Evolutionary conservation across 2,888 invertebrate genomes (phyloP).

Genomic region (Cecidostiba fungosa): DNA sequence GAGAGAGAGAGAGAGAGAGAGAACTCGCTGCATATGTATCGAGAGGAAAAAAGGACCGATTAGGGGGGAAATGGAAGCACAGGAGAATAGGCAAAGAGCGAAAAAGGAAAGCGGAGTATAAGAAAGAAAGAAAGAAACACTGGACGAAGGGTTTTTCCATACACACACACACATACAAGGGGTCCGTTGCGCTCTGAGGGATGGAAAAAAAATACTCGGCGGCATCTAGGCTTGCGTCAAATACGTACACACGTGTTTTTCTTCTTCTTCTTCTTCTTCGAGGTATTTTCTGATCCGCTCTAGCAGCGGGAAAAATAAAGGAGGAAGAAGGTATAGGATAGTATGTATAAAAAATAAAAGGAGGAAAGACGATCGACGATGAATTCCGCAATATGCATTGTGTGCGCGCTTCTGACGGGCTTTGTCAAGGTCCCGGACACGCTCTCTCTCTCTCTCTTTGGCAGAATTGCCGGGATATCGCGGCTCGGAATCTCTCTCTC

Average conservation of each 20-base stretch:
- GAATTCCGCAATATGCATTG: slow-evolving; percentile 48
- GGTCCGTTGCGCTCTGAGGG: neutral
- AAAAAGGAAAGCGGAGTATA: slow-evolving; percentile 8
- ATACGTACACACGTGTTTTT: slow-evolving; percentile 1
- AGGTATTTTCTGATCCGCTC: neutral
- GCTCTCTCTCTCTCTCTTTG: neutral
- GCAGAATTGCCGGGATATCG: slow-evolving; percentile 58
- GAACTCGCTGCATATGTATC: neutral
- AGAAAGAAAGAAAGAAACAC: slow-evolving; percentile 40
- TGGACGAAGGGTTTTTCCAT: slow-evolving; percentile 56
- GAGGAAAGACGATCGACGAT: slow-evolving; percentile 42
- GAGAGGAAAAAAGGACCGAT: slow-evolving; percentile 44
- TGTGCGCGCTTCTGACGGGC: neutral
- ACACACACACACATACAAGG: neutral
- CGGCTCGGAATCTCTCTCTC: slow-evolving; percentile 27
- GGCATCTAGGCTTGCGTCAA: neutral
- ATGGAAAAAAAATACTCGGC: neutral
- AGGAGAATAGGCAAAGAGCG: slow-evolving; percentile 2
- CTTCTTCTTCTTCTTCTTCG: neutral
- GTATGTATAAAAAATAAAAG: slow-evolving; percentile 6
- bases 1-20: too few relatives aligned
- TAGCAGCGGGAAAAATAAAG: slow-evolving; percentile 11
- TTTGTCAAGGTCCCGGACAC: slow-evolving; percentile 51
- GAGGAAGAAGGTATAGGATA: slow-evolving; percentile 6
- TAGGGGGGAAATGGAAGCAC: neutral